Evolutionary conservation across 2,888 invertebrate species (phyloP), one percentile per base, ranked within the genome.

Genomic region (Philereme vetulata): DNA sequence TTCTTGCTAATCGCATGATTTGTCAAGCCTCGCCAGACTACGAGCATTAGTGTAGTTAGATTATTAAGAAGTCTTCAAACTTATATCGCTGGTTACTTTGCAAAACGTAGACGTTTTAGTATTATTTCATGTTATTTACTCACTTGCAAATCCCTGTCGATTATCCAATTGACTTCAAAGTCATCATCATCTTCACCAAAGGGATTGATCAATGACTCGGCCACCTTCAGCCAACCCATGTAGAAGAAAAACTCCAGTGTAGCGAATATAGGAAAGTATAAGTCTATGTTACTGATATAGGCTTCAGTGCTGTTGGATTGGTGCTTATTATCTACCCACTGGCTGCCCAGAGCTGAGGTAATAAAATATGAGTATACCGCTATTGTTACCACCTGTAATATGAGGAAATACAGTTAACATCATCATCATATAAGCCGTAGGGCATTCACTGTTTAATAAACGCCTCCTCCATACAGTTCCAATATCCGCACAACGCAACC

Each of bases 101-200:
- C 7, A 38, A 38, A 8, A 8, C 6, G 5, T 3, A 38, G 7
- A 38, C 6, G 6, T 38, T 38, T 5, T 21, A 21, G 21, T 21
- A 21, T 21, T 21, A 21, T 21, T 21, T 21, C 21, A 21, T 38
- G 4, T 38, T 11, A 47, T n/a, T 3, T 5, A 76, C 78, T 81
- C 81, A 96, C 96, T 93, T 96, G 96, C 62, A 97, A 90, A 89
- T 97, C 97, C 74, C 98, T 94, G 85, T 98, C 98, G 54, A 98
- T 96, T 88, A 98, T 94, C 97, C 98, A 98, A 81, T 97, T 98
- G 6, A 96, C 96, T 93, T 97, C 97, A 77, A 97, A 97, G 75
- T 97, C 97, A 76, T 97, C 97, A 77, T 97, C 97, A 74, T 97
- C 97, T 79, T 97, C 97, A 0, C 97, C 97, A 75, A 97, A 97